These are phyloP conservation scores for Apotomis betuletana DNA, from an alignment of 2,888 invertebrate genomes.

Conservation along the genomic window DNA sequence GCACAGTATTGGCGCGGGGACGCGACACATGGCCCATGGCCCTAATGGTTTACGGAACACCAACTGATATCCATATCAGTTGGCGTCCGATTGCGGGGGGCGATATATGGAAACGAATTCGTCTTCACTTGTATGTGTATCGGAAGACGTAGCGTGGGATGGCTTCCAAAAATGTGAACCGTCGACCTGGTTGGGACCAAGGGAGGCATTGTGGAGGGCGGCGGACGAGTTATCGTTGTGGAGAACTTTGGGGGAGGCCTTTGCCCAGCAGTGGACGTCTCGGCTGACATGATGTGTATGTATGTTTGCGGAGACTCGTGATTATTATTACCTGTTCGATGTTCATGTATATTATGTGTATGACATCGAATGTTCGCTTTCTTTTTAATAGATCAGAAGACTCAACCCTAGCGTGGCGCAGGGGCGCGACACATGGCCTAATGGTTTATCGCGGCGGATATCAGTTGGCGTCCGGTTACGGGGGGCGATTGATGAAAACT, in stretches of 20 bases:
- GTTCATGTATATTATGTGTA: too few relatives aligned
- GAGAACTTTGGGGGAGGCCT: too few relatives aligned
- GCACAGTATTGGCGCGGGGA: background rate
- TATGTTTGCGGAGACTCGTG: too few relatives aligned
- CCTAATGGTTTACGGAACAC: slow-evolving; percentile 63
- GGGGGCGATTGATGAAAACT: slow-evolving; percentile 22
- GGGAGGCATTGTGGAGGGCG: too few relatives aligned
- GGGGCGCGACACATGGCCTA: slow-evolving; percentile 62
- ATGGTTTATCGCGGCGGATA: slow-evolving; percentile 73
- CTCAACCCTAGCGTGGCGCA: slow-evolving; percentile 24
- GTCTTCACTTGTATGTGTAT: slow-evolving; percentile 36
- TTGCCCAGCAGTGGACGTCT: too few relatives aligned
- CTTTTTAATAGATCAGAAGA: slow-evolving; percentile 2
- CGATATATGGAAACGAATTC: slow-evolving; percentile 22
- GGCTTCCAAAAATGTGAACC: too few relatives aligned
- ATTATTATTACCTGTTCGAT: too few relatives aligned
- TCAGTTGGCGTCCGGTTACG: slow-evolving; percentile 61
- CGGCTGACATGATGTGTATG: too few relatives aligned
- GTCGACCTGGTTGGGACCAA: too few relatives aligned
- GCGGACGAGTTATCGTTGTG: too few relatives aligned
- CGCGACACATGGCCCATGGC: slow-evolving; percentile 58
- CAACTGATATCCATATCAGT: slow-evolving; percentile 68
- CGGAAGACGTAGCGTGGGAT: too few relatives aligned
- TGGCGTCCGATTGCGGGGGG: slow-evolving; percentile 48
- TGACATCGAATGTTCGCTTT: too few relatives aligned